A percentile compares a stretch with the other conserved stretches of the same genome.
These are phyloP conservation scores for Pachyuromys duprasi DNA, from an alignment of 2,797 vertebrate genomes.

Conservation along the genomic window DNA sequence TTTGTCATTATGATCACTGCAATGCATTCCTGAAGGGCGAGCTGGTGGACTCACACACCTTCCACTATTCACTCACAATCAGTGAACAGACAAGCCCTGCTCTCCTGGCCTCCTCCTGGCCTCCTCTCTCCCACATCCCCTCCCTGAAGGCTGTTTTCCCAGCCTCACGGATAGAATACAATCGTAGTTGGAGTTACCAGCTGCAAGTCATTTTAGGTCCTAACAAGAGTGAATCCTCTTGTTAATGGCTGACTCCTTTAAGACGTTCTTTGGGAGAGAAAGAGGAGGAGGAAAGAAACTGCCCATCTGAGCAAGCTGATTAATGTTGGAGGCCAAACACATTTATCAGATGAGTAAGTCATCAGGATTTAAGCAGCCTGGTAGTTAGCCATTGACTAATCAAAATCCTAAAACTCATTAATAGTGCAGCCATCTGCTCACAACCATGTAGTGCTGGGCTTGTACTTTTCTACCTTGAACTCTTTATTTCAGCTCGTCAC, in stretches of 20 bases:
- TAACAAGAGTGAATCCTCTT: conserved; percentile 74
- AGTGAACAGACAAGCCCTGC: neutral
- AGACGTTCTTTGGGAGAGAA: conserved; percentile 60
- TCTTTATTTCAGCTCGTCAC: conserved; percentile 72
- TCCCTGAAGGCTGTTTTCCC: conserved; percentile 1
- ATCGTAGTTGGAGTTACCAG: conserved; percentile 75
- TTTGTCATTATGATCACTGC: neutral
- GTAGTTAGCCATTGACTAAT: conserved; percentile 58
- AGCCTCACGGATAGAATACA: conserved; percentile 60
- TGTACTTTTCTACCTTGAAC: conserved; percentile 64
- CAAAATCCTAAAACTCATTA: conserved; percentile 55
- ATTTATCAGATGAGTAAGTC: conserved; percentile 41
- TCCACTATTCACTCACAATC: neutral
- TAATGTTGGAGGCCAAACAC: conserved; percentile 8
- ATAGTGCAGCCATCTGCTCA: conserved; percentile 14
- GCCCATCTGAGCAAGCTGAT: conserved; percentile 25
- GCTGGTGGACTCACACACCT: neutral
- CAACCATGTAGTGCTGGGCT: neutral
- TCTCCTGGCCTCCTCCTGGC: neutral
- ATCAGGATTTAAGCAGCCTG: conserved; percentile 35
- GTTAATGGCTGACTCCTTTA: conserved; percentile 73
- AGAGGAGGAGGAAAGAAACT: neutral
- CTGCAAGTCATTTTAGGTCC: conserved; percentile 78
- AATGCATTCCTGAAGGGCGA: neutral
- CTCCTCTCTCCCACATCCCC: neutral